Percentiles rank a stretch among this genome's conserved stretches.
Conservation (phyloP, 2,888 invertebrate species). For the Lasioglossum marginatum region DNA sequence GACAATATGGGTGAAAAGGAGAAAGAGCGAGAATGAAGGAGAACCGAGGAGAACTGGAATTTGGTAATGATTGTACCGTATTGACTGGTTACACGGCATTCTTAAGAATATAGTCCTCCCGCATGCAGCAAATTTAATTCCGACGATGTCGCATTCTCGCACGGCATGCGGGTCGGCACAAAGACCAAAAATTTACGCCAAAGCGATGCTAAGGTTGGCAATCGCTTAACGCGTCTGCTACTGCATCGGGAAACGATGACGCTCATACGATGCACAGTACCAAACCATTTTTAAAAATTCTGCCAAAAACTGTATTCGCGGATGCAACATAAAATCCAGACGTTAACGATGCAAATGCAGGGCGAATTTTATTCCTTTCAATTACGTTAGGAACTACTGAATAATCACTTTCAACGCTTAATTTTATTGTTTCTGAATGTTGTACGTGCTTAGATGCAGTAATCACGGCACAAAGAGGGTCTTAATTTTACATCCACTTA, state of each 20-base stretch:
- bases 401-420: neutral
- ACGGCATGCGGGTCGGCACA: constrained; percentile 36
- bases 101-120: constrained; percentile 22
- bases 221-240: neutral
- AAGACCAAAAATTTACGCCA: constrained; percentile 10
- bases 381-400: neutral
- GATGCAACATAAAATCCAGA: neutral
- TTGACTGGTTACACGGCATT: constrained; percentile 12
- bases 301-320: neutral
- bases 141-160: constrained; percentile 24
- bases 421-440: neutral
- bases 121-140: constrained; percentile 33
- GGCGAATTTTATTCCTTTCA: neutral
- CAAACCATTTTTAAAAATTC: neutral
- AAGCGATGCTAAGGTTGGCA: neutral
- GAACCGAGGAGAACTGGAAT: neutral
- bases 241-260: neutral
- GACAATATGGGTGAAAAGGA: neutral
- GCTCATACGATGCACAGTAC: neutral
- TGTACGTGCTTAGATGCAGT: neutral
- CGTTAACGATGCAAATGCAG: neutral
- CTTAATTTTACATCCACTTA: neutral
- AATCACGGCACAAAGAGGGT: neutral
- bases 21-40: neutral
- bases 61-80: constrained; percentile 11